Base-by-base conservation (phyloP, 64 coral and sea anemone genomes). In the Montipora sp. region DNA sequence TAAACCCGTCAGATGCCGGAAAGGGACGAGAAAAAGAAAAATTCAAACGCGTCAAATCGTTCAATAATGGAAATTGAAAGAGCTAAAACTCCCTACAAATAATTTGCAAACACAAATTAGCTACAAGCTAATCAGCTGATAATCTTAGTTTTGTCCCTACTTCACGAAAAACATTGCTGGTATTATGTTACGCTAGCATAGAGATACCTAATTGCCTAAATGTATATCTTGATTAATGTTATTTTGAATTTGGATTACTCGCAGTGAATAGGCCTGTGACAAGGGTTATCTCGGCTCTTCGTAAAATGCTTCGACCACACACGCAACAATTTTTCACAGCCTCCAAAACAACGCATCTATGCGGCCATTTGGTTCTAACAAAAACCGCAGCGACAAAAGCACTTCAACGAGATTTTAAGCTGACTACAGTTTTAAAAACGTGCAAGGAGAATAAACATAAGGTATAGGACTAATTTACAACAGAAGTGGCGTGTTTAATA, bases 151-250 rank as follows among this genome's bases (percentile, higher is more conserved):
- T 71, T 69, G 43, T 67, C 50, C 82, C 45, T 71, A n/a, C 66
- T 71, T 85, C 47, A n/a, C 82, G 82, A 72, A 24, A 85, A 85
- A 85, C 82, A 72, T 71, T 71, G 44, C 36, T 72, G 48, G 82
- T 85, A 63, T 85, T 72, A 85, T 48, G 82, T 85, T 85, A 85
- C 81, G 21, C 82, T 71, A 43, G 47, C 43, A 8, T 71, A 46
- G 65, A 48, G 65, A 48, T 13, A 19, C 44, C 82, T 85, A 85
- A 85, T 85, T 67, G 82, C 46, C 71, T 85, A 85, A 85, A 85
- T 20, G 82, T 85, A 85, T 71, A 85, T 85, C 82, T 85, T 85
- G 82, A 85, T 85, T 85, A 85, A 71, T 16, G 82, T 66, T 85
- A 51, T 51, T 85, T 85, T 85, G 44, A 85, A 85, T 85, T 71